Percentiles rank a stretch among this genome's conserved stretches.
Evolutionary conservation across 2,888 invertebrate genomes (phyloP).

Genomic region (Alloscopus bannaensis): DNA sequence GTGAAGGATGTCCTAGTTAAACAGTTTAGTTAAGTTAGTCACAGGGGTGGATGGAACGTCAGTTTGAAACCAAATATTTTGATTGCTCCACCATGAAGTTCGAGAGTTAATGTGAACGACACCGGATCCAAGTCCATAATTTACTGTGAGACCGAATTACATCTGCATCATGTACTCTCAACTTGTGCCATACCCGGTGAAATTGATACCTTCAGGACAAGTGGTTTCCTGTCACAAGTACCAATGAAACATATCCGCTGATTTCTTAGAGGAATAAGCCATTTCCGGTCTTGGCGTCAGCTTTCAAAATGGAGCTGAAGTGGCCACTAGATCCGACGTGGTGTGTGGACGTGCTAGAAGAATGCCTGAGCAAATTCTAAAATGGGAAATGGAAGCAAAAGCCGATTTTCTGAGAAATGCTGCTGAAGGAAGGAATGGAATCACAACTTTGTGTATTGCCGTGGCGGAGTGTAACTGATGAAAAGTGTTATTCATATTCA

Average conservation of each 20-base stretch:
- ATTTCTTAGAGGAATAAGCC: background rate
- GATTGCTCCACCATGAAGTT: background rate
- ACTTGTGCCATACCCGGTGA: too few species aligned
- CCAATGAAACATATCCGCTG: too few species aligned
- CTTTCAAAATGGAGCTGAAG: background rate
- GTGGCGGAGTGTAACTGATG: too few species aligned
- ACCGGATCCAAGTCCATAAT: background rate
- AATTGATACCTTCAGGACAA: too few species aligned
- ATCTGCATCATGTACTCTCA: too few species aligned
- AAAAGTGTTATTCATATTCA: too few species aligned
- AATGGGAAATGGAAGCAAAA: background rate
- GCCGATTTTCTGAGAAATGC: background rate
- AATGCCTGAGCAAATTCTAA: background rate
- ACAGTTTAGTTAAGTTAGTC: slow-evolving; percentile 1
- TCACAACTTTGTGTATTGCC: too few species aligned
- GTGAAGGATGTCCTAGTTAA: background rate
- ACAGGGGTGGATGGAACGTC: slow-evolving; percentile 6
- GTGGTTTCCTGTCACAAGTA: too few species aligned
- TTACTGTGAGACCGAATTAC: too few species aligned
- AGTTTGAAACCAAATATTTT: background rate
- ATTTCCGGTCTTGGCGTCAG: background rate
- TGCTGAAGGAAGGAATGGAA: too few species aligned
- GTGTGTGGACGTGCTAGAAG: background rate
- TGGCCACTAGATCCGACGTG: background rate
- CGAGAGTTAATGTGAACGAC: background rate